Evolutionary conservation across 2,797 vertebrate species (phyloP), one percentile per base, ranked within the genome.

Genomic region (Microctenopoma steveboyesi): DNA sequence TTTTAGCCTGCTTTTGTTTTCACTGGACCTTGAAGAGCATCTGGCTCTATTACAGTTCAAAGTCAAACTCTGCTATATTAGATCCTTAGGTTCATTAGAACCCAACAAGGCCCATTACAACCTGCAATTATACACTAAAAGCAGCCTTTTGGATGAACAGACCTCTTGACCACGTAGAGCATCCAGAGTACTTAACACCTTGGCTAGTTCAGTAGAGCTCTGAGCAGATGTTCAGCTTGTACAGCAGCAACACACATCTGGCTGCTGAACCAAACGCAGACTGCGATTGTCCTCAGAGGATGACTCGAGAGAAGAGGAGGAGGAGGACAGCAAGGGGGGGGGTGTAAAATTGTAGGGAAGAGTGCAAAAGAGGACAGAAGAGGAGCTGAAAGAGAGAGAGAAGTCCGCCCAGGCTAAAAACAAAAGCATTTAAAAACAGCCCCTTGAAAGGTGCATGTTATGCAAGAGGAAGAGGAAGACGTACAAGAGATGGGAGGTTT

Each of bases 341-440:
- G 81, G 82, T 64, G 85, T 80, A 60, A 85, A 86, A 79, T 76
- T 74, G 69, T 73, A 88, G 82, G 74, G 69, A 70, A 72, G 76
- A 83, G 76, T 48, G 81, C 71, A 78, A 59, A 42, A 72, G 64
- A 77, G 82, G 69, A 79, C 53, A 62, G 64, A 39, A 69, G 76
- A 77, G 69, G 77, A 64, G 67, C 53, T 67, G 65, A 72, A 78
- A 70, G 22, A 22, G 22, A 76, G 79, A 72, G 50, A 73, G 12
- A 43, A 64, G 73, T 79, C 42, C 37, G 25, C 57, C 60, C 63
- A 30, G 74, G 76, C 85, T 74, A 72, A 68, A 82, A 74, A 61
- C 43, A 15, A 42, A 27, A 69, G 74, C 78, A 28, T 75, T 79
- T 42, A 71, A 64, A 78, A 64, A 76, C 69, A 73, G 48, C 64